phyloP scores from a whole-genome alignment of 2,797 vertebrate genomes.

The Crenuchus spilurus region DNA sequence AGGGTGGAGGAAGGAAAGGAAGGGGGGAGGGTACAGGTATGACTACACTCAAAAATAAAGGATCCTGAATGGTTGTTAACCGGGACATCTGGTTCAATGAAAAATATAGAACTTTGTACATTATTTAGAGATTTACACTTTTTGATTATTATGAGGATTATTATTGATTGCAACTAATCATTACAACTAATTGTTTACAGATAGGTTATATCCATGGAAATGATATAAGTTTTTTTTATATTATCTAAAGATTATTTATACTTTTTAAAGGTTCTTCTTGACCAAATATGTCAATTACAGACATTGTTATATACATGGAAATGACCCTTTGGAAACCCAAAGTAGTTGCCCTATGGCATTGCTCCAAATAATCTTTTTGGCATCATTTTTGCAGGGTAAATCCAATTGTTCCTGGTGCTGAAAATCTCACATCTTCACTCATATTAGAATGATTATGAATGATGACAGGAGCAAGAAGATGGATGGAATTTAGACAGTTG shows the following conservation, averaged over 20 bases:
- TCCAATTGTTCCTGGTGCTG: conserved; percentile 71
- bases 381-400: not conserved
- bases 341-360: not conserved
- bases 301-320: too few species aligned
- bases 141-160: too few species aligned
- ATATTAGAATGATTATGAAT: conserved; percentile 71
- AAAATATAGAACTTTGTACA: not conserved
- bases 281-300: too few species aligned
- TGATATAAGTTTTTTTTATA: too few species aligned
- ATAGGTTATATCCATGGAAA: too few species aligned
- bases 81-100: not conserved
- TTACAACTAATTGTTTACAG: too few species aligned
- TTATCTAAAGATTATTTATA: too few species aligned
- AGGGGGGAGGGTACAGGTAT: conserved; percentile 58
- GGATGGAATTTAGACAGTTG: conserved; percentile 59
- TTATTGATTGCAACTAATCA: too few species aligned
- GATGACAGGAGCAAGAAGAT: conserved; percentile 67
- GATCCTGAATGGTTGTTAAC: not conserved
- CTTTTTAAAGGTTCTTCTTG: too few species aligned
- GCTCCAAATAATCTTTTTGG: not conserved
- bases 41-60: conserved; percentile 54
- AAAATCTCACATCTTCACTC: conserved; percentile 76
- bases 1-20: conserved; percentile 29
- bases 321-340: not conserved
- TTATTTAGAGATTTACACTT: too few species aligned